Percentiles rank a stretch among this genome's conserved stretches.
phyloP scores from a whole-genome alignment of 2,888 invertebrate species.

The Thecocarcelia acutangulata region DNA sequence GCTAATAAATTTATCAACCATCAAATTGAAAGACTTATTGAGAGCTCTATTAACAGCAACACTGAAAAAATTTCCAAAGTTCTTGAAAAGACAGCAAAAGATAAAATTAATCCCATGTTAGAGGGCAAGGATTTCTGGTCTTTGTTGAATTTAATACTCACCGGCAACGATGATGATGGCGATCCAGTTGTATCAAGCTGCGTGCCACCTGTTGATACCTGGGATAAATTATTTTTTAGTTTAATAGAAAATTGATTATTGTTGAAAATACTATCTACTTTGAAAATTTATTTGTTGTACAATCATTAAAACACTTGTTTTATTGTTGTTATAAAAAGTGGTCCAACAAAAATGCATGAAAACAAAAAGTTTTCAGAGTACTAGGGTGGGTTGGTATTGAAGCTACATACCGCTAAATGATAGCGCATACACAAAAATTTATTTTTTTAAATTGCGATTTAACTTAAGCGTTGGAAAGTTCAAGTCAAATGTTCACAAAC shows the following conservation, averaged over 20 bases:
- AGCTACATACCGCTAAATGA: no score
- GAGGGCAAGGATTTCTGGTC: constrained; percentile 78
- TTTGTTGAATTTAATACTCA: constrained; percentile 73
- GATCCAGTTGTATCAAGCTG: constrained; percentile 76
- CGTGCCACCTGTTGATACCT: constrained; percentile 76
- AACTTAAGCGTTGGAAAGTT: no score
- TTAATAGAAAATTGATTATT: neutral
- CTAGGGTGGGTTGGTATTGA: no score
- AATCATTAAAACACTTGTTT: no score
- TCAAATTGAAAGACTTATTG: constrained; percentile 74
- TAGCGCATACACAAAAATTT: no score
- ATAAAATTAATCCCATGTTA: constrained; percentile 74
- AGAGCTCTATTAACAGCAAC: constrained; percentile 74
- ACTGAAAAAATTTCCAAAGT: constrained; percentile 73
- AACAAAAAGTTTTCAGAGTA: no score
- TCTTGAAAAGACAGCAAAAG: constrained; percentile 75
- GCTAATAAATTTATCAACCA: constrained; percentile 74
- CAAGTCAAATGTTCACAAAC: no score
- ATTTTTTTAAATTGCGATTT: no score
- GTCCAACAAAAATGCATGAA: no score
- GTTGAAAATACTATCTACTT: no score
- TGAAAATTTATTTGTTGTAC: no score
- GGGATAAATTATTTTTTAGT: constrained; percentile 72
- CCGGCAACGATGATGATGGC: constrained; percentile 73
- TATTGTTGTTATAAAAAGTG: no score